Percentiles rank a stretch among this genome's conserved stretches.
Evolutionary conservation across 1,140 invertebrate genomes (phyloP).

Genomic region (Drosophila elegans): DNA sequence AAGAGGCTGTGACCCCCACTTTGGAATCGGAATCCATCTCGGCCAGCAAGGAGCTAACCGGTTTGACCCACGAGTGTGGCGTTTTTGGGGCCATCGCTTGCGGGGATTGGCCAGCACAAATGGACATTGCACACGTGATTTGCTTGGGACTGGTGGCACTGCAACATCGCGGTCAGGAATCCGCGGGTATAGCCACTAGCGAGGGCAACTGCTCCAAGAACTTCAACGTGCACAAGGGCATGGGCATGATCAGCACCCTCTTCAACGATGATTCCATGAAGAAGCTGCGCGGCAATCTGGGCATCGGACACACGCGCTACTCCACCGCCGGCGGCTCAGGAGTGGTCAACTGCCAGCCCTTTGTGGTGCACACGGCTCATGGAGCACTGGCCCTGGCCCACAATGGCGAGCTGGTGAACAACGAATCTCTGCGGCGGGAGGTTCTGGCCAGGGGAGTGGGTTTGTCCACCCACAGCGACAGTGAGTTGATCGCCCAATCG

Average conservation of each 20-base stretch:
- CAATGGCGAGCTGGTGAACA: slow-evolving; percentile 98
- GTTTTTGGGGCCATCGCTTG: slow-evolving; percentile 97
- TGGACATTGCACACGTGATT: slow-evolving; percentile 91
- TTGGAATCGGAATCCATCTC: slow-evolving; percentile 46
- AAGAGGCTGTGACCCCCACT: slow-evolving; percentile 26
- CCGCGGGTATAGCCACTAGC: slow-evolving; percentile 98
- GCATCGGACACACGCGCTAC: slow-evolving; percentile 98
- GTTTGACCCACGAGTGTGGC: slow-evolving; percentile 96
- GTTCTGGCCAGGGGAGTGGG: slow-evolving; percentile 95
- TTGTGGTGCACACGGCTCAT: slow-evolving; percentile 98
- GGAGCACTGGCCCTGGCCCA: slow-evolving; percentile 97
- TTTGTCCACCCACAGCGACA: slow-evolving; percentile 97
- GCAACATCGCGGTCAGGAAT: slow-evolving; percentile 98
- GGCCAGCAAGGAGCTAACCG: slow-evolving; percentile 85
- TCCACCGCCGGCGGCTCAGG: slow-evolving; percentile 97
- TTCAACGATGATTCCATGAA: slow-evolving; percentile 96
- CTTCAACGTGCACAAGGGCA: slow-evolving; percentile 95
- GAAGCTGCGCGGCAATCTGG: slow-evolving; percentile 95
- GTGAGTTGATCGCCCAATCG: slow-evolving; percentile 98
- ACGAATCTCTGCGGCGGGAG: slow-evolving; percentile 93
- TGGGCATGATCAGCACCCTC: slow-evolving; percentile 97
- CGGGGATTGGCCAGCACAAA: slow-evolving; percentile 93
- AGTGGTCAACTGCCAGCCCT: slow-evolving; percentile 97
- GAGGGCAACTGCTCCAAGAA: slow-evolving; percentile 91
- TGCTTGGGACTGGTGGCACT: slow-evolving; percentile 96